Evolutionary conservation across 2,797 vertebrate species (phyloP).

Genomic region (Macrochelys suwanniensis): DNA sequence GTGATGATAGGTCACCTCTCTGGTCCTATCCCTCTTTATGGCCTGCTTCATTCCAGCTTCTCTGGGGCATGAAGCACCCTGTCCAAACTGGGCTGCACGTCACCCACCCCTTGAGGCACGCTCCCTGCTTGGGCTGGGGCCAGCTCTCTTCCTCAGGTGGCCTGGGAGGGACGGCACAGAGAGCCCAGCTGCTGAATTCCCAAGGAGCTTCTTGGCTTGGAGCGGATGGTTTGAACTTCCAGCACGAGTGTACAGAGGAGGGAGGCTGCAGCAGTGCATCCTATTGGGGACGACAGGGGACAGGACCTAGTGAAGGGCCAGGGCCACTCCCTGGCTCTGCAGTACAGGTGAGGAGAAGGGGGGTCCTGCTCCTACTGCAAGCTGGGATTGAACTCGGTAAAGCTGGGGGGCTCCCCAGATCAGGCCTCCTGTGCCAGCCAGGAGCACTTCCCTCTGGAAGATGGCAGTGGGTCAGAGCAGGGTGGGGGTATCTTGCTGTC

Average conservation of each 20-base stretch:
- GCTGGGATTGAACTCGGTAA: neutral
- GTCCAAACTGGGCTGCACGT: no score
- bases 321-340: no score
- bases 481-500: no score
- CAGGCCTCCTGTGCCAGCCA: no score
- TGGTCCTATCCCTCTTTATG: neutral
- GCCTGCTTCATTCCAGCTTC: neutral
- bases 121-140: no score
- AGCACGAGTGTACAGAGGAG: no score
- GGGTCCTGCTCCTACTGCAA: neutral
- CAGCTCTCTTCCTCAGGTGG: no score
- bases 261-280: neutral
- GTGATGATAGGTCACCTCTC: neutral
- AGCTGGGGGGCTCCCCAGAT: no score
- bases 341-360: neutral
- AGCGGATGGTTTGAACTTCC: neutral
- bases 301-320: no score
- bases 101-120: no score
- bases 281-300: neutral
- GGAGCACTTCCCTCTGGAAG: neutral
- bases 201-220: neutral
- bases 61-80: no score
- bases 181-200: neutral
- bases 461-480: neutral
- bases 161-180: no score